A percentile compares a stretch with the other conserved stretches of the same genome.
Conservation (phyloP, 2,888 invertebrate species). For the Halocaridina rubra region DNA sequence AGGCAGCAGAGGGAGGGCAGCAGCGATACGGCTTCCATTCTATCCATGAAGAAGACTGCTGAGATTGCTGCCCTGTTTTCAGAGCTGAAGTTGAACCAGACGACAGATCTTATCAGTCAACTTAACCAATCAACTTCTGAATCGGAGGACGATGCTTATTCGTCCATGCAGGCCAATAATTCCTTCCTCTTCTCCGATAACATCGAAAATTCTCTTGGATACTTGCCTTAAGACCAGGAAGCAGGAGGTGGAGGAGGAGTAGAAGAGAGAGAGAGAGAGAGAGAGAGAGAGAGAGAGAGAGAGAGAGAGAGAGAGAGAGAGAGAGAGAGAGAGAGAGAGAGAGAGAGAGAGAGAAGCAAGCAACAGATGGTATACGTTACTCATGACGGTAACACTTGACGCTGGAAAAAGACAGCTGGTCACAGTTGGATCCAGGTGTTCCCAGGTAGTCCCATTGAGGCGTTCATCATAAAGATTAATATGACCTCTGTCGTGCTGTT, state of each 20-base stretch:
- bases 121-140: conserved; percentile 65
- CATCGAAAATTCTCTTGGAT: conserved; percentile 64
- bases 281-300: no score
- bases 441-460: no score
- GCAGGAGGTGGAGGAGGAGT: no score
- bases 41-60: conserved; percentile 88
- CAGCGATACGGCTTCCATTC: conserved; percentile 72
- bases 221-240: conserved; percentile 51
- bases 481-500: no score
- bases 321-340: no score
- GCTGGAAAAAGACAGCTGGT: background rate
- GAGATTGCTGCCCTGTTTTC: conserved; percentile 89
- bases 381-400: background rate
- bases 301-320: no score
- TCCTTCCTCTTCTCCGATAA: conserved; percentile 59
- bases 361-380: conserved; percentile 24
- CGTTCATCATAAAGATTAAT: no score
- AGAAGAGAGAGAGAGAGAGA: no score
- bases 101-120: conserved; percentile 65
- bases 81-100: conserved; percentile 71
- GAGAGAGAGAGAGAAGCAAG: background rate
- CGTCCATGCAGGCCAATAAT: conserved; percentile 49
- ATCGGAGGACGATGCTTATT: conserved; percentile 61
- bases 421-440: no score
- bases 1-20: conserved; percentile 48